Conservation (phyloP, 2,888 invertebrate species). For the Isoperla grammatica region DNA sequence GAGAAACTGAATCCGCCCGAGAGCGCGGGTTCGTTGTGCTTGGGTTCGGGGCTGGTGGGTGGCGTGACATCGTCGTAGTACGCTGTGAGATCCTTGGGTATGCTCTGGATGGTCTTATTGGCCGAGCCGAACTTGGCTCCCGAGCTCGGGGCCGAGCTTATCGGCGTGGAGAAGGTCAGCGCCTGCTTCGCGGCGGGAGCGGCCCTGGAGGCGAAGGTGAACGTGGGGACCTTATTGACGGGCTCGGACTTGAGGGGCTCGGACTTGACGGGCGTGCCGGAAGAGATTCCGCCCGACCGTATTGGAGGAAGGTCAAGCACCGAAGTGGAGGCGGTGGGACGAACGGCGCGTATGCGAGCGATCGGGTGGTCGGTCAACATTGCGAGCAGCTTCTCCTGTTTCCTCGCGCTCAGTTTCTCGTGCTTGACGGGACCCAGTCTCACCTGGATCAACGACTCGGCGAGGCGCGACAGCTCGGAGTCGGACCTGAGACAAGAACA, state of each 20-base stretch:
- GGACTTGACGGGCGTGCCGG: not conserved
- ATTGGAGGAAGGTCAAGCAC: not conserved
- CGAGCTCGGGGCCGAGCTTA: too few species aligned
- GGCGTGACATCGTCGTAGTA: conserved; percentile 20
- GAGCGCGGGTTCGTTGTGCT: too few species aligned
- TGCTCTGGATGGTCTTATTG: not conserved
- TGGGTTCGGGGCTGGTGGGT: conserved; percentile 13
- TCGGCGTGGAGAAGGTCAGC: too few species aligned
- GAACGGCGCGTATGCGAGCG: conserved; percentile 22
- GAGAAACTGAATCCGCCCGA: too few species aligned
- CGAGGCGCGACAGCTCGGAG: conserved; percentile 35
- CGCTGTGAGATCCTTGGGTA: conserved; percentile 8
- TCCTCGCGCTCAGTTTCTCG: conserved; percentile 21
- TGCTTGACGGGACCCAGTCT: conserved; percentile 19
- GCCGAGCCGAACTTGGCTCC: not conserved
- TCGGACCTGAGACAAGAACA: conserved; percentile 32
- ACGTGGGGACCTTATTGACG: too few species aligned
- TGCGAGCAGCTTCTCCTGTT: conserved; percentile 30
- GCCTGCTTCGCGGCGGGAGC: too few species aligned
- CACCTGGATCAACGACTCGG: conserved; percentile 34
- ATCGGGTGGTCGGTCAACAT: conserved; percentile 26
- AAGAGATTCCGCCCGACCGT: conserved; percentile 15
- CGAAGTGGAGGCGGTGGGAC: not conserved
- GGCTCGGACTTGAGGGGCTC: too few species aligned
- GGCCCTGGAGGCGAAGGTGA: too few species aligned